These are phyloP conservation scores for Hystrix cristata DNA, from an alignment of 2,113 vertebrate species.

Conservation along the genomic window DNA sequence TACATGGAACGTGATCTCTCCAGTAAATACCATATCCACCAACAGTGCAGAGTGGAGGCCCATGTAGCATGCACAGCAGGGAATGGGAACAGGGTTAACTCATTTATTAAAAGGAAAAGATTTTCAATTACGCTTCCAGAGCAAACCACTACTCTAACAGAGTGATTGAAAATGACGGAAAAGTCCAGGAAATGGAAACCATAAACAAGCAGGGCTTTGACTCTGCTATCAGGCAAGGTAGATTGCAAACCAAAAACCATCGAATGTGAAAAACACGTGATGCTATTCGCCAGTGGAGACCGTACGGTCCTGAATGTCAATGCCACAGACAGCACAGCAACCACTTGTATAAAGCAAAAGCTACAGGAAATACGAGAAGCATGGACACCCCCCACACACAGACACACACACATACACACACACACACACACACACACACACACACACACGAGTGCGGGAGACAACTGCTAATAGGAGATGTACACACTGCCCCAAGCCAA, in stretches of 20 bases:
- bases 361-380: rapidly evolving
- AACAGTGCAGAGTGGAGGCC: rapidly evolving
- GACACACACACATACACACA: not conserved
- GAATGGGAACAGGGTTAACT: no score
- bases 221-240: not conserved
- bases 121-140: not conserved
- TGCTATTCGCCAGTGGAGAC: not conserved
- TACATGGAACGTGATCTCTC: rapidly evolving
- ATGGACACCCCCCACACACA: no score
- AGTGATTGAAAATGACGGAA: not conserved
- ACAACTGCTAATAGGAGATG: rapidly evolving
- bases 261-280: not conserved
- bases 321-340: not conserved
- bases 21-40: rapidly evolving
- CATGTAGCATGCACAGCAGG: rapidly evolving
- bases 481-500: rapidly evolving
- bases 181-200: not conserved
- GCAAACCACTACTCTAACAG: not conserved
- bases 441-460: no score
- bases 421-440: not conserved
- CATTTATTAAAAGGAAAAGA: not conserved
- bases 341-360: not conserved
- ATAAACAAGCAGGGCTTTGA: not conserved
- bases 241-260: not conserved
- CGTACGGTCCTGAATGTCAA: not conserved